Base-by-base conservation (phyloP, 2,113 vertebrate species). In the Lethenteron reissneri region DNA sequence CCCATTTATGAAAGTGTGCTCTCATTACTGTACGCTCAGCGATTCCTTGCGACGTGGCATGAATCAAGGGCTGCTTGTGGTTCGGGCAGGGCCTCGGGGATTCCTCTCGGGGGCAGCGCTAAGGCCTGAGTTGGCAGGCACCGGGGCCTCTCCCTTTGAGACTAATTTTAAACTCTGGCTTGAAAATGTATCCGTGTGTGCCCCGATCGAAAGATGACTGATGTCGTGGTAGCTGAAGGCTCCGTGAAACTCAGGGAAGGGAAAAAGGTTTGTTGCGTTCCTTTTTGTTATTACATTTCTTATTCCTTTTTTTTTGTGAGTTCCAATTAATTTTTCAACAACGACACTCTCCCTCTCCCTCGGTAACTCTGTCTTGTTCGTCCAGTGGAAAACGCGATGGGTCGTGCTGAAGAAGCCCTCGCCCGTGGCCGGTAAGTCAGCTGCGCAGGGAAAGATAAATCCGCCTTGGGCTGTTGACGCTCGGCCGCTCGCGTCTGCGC, bases 191-290 rank as follows among this genome's bases (percentile, higher is more conserved):
- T 25, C 64, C 64, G 64, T 25, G n/a, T 25, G n/a, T 25, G 64
- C n/a, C 64, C 64, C n/a, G 64, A 68, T 68, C 64, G 64, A 68
- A 68, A 68, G 64, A 68, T 68, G 64, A 68, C 64, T 17, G 64
- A 68, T 68, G 64, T 68, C 64, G 64, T 68, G 64, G 64, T 68
- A 10, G 64, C 64, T 25, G 64, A 68, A 25, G 64, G 64, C n/a
- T 25, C 64, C n/a, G 64, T 68, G 64, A 68, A 68, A 25, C 64
- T 68, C n/a, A 68, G 25, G 21, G 64, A 68, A 68, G 64, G 64
- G 11, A 68, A 68, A 21, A 68, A 68, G 64, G 64, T 68, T 8
- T 17, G 64, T 68, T 68, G n/a, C 64, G 25, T 17, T 17, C 64
- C n/a, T 25, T 17, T 9, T 10, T 68, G 2, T n/a, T 11, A n/a